These are phyloP conservation scores for Perizoma flavofasciatum DNA, from an alignment of 2,888 invertebrate genomes.

Conservation along the genomic window DNA sequence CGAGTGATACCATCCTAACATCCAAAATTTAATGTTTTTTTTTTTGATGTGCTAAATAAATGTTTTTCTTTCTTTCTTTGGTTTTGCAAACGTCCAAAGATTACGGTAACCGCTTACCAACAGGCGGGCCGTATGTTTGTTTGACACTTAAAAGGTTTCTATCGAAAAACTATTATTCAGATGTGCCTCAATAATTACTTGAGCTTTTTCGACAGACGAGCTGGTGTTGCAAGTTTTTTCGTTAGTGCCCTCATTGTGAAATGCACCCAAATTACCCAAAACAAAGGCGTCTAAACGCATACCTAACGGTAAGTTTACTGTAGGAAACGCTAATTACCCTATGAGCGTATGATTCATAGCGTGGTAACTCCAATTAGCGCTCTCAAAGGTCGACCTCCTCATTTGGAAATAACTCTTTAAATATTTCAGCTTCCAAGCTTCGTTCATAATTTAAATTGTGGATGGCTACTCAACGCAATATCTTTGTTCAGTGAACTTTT, in stretches of 20 bases:
- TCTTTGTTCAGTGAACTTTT: slow-evolving; percentile 9
- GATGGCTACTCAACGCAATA: background rate
- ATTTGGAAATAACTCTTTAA: slow-evolving; percentile 23
- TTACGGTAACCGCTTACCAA: too few species aligned
- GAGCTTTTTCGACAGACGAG: too few species aligned
- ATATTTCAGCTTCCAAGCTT: slow-evolving; percentile 9
- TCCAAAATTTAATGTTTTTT: too few species aligned
- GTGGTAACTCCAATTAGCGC: slow-evolving; percentile 46
- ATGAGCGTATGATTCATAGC: slow-evolving; percentile 30
- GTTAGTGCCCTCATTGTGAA: slow-evolving; percentile 2
- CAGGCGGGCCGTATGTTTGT: too few species aligned
- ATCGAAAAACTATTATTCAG: too few species aligned
- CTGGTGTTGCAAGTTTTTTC: too few species aligned
- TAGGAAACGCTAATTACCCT: slow-evolving; percentile 42
- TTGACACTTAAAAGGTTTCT: too few species aligned
- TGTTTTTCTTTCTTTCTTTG: too few species aligned
- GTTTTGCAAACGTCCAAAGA: too few species aligned
- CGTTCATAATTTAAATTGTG: slow-evolving; percentile 8
- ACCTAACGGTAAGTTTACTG: slow-evolving; percentile 32
- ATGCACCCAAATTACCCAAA: slow-evolving; percentile 11
- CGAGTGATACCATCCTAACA: too few species aligned
- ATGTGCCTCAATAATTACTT: too few species aligned
- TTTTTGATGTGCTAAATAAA: too few species aligned
- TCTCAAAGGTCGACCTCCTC: slow-evolving; percentile 25
- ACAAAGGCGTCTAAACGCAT: slow-evolving; percentile 27